A percentile compares a stretch with the other conserved stretches of the same genome.
Conservation (phyloP, 1,140 invertebrate genomes). For the Medauroidea extradentata region DNA sequence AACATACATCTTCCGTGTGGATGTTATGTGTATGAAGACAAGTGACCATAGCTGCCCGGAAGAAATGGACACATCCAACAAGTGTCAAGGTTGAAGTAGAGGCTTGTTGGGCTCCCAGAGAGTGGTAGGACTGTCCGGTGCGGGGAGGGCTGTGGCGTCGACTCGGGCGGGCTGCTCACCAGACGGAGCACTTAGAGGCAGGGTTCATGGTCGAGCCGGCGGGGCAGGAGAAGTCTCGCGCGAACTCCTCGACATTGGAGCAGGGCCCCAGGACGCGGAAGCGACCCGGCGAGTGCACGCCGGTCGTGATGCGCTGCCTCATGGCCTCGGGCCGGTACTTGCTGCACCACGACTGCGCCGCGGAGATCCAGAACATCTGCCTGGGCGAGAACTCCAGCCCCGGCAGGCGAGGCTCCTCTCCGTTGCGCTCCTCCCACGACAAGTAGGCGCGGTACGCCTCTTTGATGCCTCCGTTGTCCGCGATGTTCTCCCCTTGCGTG, state of each 20-base stretch:
- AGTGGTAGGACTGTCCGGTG: too few species aligned
- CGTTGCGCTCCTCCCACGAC: conserved; percentile 58
- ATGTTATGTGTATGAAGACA: too few species aligned
- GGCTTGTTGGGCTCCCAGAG: too few species aligned
- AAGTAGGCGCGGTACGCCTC: conserved; percentile 80
- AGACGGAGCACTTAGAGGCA: conserved; percentile 51
- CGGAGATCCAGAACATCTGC: conserved; percentile 62
- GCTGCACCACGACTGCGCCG: conserved; percentile 58
- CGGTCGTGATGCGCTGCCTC: conserved; percentile 63
- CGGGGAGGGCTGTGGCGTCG: too few species aligned
- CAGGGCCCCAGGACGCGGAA: conserved; percentile 62
- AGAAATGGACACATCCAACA: too few species aligned
- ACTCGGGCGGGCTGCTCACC: not conserved
- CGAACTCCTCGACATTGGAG: conserved; percentile 61
- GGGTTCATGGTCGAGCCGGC: conserved; percentile 57
- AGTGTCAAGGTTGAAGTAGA: too few species aligned
- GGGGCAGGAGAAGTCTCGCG: conserved; percentile 59
- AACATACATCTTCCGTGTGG: too few species aligned
- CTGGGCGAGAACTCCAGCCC: conserved; percentile 44
- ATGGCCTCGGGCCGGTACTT: conserved; percentile 66
- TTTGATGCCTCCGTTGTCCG: conserved; percentile 86
- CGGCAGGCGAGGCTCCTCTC: conserved; percentile 63
- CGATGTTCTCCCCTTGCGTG: conserved; percentile 89
- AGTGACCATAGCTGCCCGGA: too few species aligned
- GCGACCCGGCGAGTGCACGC: conserved; percentile 45